Evolutionary conservation across 2,888 invertebrate species (phyloP).

Genomic region (Drosophila helvetica): DNA sequence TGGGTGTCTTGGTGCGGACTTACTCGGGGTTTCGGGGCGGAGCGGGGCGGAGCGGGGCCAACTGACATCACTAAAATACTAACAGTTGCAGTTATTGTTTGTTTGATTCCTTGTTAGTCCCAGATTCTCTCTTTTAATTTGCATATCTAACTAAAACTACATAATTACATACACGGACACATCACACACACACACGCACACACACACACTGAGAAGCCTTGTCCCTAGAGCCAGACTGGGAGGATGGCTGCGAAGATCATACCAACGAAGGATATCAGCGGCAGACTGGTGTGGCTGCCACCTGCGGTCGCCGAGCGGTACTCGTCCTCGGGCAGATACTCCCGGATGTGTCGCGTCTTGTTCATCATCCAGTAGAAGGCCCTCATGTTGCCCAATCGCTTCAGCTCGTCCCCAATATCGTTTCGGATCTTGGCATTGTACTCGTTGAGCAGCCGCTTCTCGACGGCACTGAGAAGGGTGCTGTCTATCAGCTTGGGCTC

Average conservation of each 20-base stretch:
- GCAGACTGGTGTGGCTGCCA: constrained; percentile 12
- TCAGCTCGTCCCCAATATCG: constrained; percentile 90
- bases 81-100: constrained; percentile 53
- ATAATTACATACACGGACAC: constrained; percentile 51
- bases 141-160: constrained; percentile 72
- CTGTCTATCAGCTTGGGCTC: constrained; percentile 93
- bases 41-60: constrained; percentile 48
- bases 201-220: constrained; percentile 8
- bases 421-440: constrained; percentile 90
- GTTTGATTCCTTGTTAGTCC: constrained; percentile 64
- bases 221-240: constrained; percentile 7
- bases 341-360: constrained; percentile 89
- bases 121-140: constrained; percentile 67
- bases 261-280: constrained; percentile 42
- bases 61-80: constrained; percentile 48
- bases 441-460: constrained; percentile 92
- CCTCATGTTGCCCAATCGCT: constrained; percentile 88
- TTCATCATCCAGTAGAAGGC: constrained; percentile 94
- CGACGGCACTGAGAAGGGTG: constrained; percentile 89
- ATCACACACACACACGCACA: constrained; percentile 29
- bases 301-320: constrained; percentile 78
- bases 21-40: constrained; percentile 16
- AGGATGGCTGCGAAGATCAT: constrained; percentile 27
- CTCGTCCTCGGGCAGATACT: constrained; percentile 84
- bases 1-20: constrained; percentile 22